phyloP scores from a whole-genome alignment of 2,888 invertebrate species.

The Suillia variegata region DNA sequence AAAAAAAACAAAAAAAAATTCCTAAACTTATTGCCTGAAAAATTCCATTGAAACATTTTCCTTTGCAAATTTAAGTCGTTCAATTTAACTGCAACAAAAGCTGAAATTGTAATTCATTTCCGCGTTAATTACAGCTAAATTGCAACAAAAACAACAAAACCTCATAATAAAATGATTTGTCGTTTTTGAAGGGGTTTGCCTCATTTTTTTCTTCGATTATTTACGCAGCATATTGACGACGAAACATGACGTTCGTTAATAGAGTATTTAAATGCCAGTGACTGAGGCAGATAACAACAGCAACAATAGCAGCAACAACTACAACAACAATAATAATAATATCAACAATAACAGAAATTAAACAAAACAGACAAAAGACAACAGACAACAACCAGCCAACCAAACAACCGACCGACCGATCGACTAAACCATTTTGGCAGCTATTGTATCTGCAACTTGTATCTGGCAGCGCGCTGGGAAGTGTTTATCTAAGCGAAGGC shows the following conservation, averaged over 20 bases:
- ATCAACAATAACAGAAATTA: not conserved
- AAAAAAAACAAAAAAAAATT: no score
- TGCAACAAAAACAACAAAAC: not conserved
- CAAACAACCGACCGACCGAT: no score
- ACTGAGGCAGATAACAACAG: not conserved
- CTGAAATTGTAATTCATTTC: not conserved
- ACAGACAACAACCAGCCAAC: not conserved
- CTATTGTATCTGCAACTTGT: not conserved
- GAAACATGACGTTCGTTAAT: no score
- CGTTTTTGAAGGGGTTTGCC: no score
- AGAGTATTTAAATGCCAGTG: not conserved
- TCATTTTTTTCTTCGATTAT: no score
- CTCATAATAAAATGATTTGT: not conserved
- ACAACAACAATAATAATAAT: not conserved
- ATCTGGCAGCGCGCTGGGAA: not conserved
- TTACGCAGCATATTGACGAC: not conserved
- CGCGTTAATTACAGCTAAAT: not conserved
- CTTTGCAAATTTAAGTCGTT: no score
- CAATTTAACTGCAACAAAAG: no score
- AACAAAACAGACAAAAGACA: not conserved
- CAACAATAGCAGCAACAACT: not conserved
- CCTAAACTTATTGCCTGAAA: no score
- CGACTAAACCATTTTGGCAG: no score
- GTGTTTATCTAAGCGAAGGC: slow-evolving; percentile 6
- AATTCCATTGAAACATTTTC: no score